A percentile compares a stretch with the other conserved stretches of the same genome.
These are phyloP conservation scores for Gymnocheta viridis DNA, from an alignment of 2,888 invertebrate genomes.

Conservation along the genomic window DNA sequence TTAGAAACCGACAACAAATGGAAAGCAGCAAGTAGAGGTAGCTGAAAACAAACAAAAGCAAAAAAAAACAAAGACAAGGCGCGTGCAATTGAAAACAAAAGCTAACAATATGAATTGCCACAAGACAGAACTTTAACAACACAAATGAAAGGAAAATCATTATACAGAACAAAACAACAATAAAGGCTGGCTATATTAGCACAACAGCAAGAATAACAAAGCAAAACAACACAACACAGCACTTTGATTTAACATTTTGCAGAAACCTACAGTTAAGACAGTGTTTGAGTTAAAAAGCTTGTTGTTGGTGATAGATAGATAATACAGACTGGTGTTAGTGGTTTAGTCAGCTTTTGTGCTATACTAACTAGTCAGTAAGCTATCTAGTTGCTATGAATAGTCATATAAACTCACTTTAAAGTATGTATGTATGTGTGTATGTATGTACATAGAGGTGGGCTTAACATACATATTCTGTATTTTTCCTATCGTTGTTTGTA, in stretches of 20 bases:
- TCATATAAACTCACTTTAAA: constrained; percentile 8
- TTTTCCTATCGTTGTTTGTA: neutral
- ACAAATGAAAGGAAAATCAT: constrained; percentile 66
- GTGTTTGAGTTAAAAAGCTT: constrained; percentile 26
- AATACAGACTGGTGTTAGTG: neutral
- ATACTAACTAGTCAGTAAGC: neutral
- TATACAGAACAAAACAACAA: constrained; percentile 28
- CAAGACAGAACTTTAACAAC: constrained; percentile 38
- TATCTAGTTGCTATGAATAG: constrained; percentile 3
- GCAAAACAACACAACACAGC: neutral
- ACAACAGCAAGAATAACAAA: neutral
- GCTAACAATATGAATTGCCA: constrained; percentile 11
- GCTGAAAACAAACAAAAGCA: neutral
- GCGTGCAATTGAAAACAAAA: constrained; percentile 59
- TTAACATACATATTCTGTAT: constrained; percentile 25
- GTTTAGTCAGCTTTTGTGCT: neutral
- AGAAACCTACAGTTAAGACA: constrained; percentile 42
- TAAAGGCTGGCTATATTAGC: neutral
- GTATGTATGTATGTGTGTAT: neutral
- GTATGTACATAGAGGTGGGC: constrained; percentile 51
- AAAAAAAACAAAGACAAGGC: constrained; percentile 48
- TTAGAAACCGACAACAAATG: constrained; percentile 40
- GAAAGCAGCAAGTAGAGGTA: constrained; percentile 25
- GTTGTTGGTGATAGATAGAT: neutral
- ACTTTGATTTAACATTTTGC: constrained; percentile 30